Conservation (phyloP, 2,113 vertebrate genomes). For the Corythornis madagascariensis region DNA sequence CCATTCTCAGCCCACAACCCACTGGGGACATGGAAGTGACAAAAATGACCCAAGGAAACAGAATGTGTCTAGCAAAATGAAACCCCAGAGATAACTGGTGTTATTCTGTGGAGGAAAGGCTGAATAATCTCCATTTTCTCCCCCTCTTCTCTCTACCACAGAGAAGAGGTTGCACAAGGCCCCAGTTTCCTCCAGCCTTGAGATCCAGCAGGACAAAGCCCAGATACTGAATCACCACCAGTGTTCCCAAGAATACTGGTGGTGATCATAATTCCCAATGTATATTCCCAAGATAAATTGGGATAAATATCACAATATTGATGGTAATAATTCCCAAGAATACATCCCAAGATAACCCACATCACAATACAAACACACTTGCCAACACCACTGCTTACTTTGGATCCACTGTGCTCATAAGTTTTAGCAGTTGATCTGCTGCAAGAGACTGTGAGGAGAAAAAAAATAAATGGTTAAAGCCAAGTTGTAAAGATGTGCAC, state of each 20-base stretch:
- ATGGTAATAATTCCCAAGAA: too few relatives aligned
- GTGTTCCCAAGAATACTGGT: not conserved
- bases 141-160: not conserved
- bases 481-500: not conserved
- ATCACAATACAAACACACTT: accelerated
- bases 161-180: not conserved
- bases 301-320: too few relatives aligned
- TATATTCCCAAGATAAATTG: too few relatives aligned
- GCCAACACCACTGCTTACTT: conserved; percentile 84
- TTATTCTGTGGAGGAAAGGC: not conserved
- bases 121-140: not conserved
- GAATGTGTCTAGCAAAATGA: not conserved
- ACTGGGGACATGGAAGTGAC: not conserved
- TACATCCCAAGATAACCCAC: not conserved
- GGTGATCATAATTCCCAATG: too few relatives aligned
- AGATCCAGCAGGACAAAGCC: not conserved
- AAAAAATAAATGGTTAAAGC: not conserved
- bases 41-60: accelerated
- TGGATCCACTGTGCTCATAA: conserved; percentile 97
- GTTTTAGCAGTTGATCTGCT: conserved; percentile 95
- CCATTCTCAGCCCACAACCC: accelerated
- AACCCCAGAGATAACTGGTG: not conserved
- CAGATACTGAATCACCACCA: too few relatives aligned
- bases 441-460: conserved; percentile 82
- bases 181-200: not conserved